Evolutionary conservation across 2,888 invertebrate species (phyloP), one percentile per base, ranked within the genome.

Genomic region (Drosophila robusta): DNA sequence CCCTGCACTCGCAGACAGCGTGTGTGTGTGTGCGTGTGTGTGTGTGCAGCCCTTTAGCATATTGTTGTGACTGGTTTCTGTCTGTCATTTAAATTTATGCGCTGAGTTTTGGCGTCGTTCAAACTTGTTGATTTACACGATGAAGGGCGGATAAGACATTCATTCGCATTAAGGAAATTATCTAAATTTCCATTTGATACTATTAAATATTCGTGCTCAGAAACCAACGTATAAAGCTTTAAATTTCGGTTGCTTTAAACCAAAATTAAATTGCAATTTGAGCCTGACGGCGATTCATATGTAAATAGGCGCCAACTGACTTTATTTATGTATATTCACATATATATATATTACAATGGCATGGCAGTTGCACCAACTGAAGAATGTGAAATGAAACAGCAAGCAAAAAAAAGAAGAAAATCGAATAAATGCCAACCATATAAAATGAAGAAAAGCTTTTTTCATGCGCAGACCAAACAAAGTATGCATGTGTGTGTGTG

Each of bases 371-470:
- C 29, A 29, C 34, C 11, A 51, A 46, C 14, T 39, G 16, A 51
- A 24, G 14, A 14, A 62, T 60, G 24, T 51, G 51, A 69, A 67
- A 60, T 51, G 65, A 60, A 71, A 61, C 12, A 63, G 14, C 34
- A 24, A 22, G 22, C 3, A 22, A 22, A 41, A 55, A 41, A 16
- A 39, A 11, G 36, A 56, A 22, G 24, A 22, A 52, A 45, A 41
- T 46, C 51, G 52, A 61, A 63, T 54, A 64, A 64, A 60, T 41
- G 52, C 60, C 24, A 68, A 58, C 42, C 65, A 75, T 71, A 80
- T 73, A 72, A 70, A 84, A 78, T 78, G 71, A 86, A 78, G 80
- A 66, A 87, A 88, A 73, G 77, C 75, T 75, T 77, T 76, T 85
- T 74, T 70, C 70, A 71, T 80, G 69, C 70, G 70, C 71, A 75